Conservation (phyloP, 2,113 vertebrate species). For the Labeo rohita region DNA sequence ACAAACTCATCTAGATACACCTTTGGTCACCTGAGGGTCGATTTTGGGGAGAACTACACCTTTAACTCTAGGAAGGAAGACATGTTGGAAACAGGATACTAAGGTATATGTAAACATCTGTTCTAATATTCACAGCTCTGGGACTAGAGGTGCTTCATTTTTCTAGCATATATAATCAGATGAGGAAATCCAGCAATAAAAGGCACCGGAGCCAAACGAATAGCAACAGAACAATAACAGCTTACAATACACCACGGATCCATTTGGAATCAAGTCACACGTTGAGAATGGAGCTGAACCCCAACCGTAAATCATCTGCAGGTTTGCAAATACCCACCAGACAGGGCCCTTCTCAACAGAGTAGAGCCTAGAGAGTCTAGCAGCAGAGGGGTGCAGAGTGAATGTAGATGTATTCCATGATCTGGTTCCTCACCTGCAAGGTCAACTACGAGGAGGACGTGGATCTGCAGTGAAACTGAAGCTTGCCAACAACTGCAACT, state of each 20-base stretch:
- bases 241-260: conserved; percentile 2
- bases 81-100: background rate
- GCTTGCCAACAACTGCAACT: conserved; percentile 41
- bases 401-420: conserved; percentile 35
- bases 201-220: conserved; percentile 11
- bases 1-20: background rate
- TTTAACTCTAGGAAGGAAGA: background rate
- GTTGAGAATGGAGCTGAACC: conserved; percentile 6
- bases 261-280: conserved; percentile 26
- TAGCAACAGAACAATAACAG: background rate
- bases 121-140: conserved; percentile 8
- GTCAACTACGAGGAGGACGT: conserved; percentile 43
- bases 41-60: background rate
- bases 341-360: background rate
- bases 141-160: background rate
- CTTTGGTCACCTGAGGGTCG: background rate
- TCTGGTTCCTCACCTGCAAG: conserved; percentile 50
- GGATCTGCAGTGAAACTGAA: conserved; percentile 47
- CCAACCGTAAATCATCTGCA: background rate
- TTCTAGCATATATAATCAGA: conserved; percentile 5
- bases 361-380: background rate
- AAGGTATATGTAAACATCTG: background rate
- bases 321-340: conserved; percentile 11
- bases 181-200: conserved; percentile 20
- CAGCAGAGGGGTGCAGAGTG: background rate